Percentiles rank a stretch among this genome's conserved stretches.
phyloP scores from a whole-genome alignment of 1,140 invertebrate species.

The Bombus polaris region DNA sequence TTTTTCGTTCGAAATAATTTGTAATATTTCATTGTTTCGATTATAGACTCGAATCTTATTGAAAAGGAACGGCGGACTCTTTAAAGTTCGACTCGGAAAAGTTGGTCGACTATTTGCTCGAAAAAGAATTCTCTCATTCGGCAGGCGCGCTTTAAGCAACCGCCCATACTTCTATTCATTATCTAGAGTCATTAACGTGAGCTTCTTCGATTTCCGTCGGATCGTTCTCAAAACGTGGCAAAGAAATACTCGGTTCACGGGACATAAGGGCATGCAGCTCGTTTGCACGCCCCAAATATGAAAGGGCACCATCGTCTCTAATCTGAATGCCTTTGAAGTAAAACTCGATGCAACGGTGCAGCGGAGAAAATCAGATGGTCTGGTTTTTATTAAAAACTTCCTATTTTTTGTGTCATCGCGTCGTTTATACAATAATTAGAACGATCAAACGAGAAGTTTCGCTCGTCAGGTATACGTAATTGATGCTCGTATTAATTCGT shows the following conservation, averaged over 20 bases:
- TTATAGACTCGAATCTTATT: no score
- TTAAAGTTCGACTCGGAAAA: not conserved
- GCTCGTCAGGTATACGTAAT: not conserved
- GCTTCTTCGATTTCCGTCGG: conserved; percentile 39
- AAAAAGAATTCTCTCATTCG: not conserved
- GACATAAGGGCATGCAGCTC: conserved; percentile 38
- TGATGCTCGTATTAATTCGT: not conserved
- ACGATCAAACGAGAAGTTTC: not conserved
- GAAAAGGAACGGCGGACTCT: not conserved
- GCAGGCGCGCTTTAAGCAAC: conserved; percentile 19
- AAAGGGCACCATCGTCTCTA: conserved; percentile 28
- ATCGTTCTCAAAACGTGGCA: conserved; percentile 38
- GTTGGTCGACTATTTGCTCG: not conserved
- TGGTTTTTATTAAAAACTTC: conserved; percentile 16
- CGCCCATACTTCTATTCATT: conserved; percentile 31
- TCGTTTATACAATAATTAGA: not conserved
- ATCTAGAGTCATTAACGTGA: conserved; percentile 42
- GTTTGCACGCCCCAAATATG: conserved; percentile 49
- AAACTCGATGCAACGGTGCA: conserved; percentile 8
- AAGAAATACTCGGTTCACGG: conserved; percentile 36
- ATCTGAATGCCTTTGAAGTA: conserved; percentile 29
- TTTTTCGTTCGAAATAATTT: no score
- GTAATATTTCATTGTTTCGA: no score
- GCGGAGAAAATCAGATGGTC: not conserved
- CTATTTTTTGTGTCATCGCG: not conserved